These are phyloP conservation scores for Whitmania pigra DNA, from an alignment of 1,140 invertebrate species.

Conservation along the genomic window DNA sequence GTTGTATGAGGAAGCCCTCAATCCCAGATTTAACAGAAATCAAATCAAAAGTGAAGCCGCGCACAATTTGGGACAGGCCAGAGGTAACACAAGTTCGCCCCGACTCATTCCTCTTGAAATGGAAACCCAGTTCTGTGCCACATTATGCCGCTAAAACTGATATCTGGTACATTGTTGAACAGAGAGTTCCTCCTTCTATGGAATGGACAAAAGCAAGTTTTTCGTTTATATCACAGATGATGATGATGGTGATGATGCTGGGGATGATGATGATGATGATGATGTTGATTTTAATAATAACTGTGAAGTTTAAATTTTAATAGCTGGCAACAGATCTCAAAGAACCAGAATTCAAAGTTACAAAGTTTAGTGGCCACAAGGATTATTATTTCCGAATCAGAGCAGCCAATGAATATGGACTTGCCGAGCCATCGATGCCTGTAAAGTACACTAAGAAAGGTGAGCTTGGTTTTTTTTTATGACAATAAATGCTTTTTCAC, in stretches of 20 bases:
- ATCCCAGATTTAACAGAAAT: constrained; percentile 6
- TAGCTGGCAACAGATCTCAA: constrained; percentile 19
- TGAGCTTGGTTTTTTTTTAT: constrained; percentile 24
- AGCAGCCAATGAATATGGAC: constrained; percentile 72
- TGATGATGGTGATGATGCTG: too few relatives aligned
- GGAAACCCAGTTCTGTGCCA: constrained; percentile 22
- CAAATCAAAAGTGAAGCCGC: constrained; percentile 25
- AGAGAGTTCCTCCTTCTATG: constrained; percentile 20
- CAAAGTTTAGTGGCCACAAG: constrained; percentile 76
- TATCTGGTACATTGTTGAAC: constrained; percentile 24
- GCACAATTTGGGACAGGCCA: constrained; percentile 25
- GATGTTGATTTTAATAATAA: too few relatives aligned
- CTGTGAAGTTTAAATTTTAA: background rate
- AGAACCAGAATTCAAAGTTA: constrained; percentile 47
- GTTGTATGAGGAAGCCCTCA: background rate
- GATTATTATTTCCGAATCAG: constrained; percentile 82
- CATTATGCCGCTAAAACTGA: constrained; percentile 24
- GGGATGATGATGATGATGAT: background rate
- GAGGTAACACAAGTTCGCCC: constrained; percentile 19
- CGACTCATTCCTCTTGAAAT: constrained; percentile 20
- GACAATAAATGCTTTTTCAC: too few relatives aligned
- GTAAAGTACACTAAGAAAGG: constrained; percentile 31
- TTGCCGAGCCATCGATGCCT: constrained; percentile 33
- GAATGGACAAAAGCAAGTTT: constrained; percentile 18
- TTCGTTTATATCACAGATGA: background rate